phyloP scores from a whole-genome alignment of 2,797 vertebrate genomes.

The Spheniscus humboldti region DNA sequence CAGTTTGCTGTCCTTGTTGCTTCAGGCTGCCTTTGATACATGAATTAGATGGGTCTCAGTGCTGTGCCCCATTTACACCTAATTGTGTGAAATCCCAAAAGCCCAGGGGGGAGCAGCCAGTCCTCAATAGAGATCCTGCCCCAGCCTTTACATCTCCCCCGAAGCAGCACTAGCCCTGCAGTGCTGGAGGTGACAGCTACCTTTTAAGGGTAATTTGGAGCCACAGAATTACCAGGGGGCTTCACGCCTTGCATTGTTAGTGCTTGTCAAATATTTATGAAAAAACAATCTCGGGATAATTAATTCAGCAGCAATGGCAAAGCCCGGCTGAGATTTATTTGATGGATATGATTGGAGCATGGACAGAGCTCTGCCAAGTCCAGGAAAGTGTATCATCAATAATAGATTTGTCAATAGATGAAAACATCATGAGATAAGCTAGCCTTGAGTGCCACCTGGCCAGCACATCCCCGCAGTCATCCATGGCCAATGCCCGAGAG shows the following conservation, averaged over 20 bases:
- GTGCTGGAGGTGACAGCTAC: not conserved
- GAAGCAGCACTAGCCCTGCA: not conserved
- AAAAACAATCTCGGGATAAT: constrained; percentile 55
- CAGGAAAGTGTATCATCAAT: constrained; percentile 34
- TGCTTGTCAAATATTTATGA: constrained; percentile 60
- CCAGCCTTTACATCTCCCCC: not conserved
- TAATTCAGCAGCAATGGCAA: constrained; percentile 37
- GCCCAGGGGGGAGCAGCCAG: not conserved
- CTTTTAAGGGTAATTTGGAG: not conserved
- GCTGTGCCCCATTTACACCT: not conserved
- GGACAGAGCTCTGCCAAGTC: constrained; percentile 20
- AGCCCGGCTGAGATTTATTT: constrained; percentile 3
- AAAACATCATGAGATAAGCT: constrained; percentile 37
- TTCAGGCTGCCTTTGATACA: not conserved
- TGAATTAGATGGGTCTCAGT: not conserved
- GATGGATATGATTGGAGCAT: not conserved
- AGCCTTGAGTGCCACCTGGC: constrained; percentile 41
- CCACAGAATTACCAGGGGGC: not conserved
- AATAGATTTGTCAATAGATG: constrained; percentile 48
- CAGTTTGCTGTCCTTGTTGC: not conserved
- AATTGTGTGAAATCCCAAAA: not conserved
- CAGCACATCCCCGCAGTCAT: not conserved
- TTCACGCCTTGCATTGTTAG: constrained; percentile 35
- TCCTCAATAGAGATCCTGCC: not conserved
- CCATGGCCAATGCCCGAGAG: not conserved